Evolutionary conservation across 2,113 vertebrate species (phyloP).

Genomic region (Acrocephalus arundinaceus): DNA sequence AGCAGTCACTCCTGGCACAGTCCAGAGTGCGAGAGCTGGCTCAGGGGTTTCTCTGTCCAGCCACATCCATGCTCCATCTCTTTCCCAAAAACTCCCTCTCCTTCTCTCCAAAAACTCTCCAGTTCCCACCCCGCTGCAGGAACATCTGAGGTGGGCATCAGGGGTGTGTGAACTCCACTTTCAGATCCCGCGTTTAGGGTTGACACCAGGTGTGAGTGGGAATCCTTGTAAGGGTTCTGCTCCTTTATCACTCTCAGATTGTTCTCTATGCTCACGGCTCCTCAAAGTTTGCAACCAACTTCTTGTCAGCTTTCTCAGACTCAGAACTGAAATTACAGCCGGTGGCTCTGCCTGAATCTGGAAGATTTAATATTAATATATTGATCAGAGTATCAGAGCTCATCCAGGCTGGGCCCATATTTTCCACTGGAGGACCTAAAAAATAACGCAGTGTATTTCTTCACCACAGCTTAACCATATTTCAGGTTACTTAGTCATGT

Average conservation of each 20-base stretch:
- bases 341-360: background rate
- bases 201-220: background rate
- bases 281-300: background rate
- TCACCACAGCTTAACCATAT: background rate
- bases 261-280: background rate
- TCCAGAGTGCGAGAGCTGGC: no score
- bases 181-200: background rate
- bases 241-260: background rate
- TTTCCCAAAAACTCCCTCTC: background rate
- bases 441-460: background rate
- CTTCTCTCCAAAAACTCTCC: fast-evolving
- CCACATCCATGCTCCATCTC: background rate
- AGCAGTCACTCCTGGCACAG: no score
- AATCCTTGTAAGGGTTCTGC: background rate
- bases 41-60: no score
- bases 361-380: background rate
- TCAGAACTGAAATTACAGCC: background rate
- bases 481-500: background rate
- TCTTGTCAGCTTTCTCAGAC: background rate
- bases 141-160: background rate
- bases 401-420: background rate
- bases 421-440: background rate
- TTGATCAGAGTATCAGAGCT: background rate
- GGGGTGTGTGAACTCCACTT: fast-evolving
- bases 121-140: background rate